Evolutionary conservation across 2,797 vertebrate species (phyloP).

Genomic region (Diplodus sargus): DNA sequence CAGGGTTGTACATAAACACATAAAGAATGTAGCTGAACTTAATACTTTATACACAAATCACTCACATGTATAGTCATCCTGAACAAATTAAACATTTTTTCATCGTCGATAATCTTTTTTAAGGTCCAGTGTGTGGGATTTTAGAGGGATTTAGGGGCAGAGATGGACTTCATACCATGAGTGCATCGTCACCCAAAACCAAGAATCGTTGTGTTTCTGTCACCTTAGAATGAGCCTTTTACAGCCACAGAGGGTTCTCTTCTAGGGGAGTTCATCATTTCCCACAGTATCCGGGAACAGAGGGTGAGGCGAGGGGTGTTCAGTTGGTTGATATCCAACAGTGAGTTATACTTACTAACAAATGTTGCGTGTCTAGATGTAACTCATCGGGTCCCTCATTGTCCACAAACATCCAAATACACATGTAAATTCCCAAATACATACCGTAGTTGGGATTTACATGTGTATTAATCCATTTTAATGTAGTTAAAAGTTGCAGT

Average conservation of each 20-base stretch:
- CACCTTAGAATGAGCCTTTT: too few species aligned
- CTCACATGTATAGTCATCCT: not conserved
- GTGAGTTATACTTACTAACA: not conserved
- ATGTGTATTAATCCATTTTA: not conserved
- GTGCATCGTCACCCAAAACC: too few species aligned
- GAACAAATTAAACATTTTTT: not conserved
- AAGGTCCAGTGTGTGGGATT: too few species aligned
- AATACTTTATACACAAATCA: not conserved
- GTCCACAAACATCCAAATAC: not conserved
- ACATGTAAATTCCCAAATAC: too few species aligned
- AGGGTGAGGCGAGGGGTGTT: too few species aligned
- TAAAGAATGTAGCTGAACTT: not conserved
- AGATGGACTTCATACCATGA: too few species aligned
- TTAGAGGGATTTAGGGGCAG: not conserved
- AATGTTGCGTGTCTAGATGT: not conserved
- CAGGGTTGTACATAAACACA: not conserved
- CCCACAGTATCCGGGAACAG: too few species aligned
- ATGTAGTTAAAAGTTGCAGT: too few species aligned
- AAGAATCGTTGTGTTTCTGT: too few species aligned
- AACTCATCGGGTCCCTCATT: not conserved
- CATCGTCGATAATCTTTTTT: not conserved
- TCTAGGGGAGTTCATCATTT: too few species aligned
- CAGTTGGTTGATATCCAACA: not conserved
- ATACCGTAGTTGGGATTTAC: too few species aligned
- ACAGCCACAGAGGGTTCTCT: too few species aligned